phyloP scores from a whole-genome alignment of 2,888 invertebrate genomes.

The Caradrina kadenii region DNA sequence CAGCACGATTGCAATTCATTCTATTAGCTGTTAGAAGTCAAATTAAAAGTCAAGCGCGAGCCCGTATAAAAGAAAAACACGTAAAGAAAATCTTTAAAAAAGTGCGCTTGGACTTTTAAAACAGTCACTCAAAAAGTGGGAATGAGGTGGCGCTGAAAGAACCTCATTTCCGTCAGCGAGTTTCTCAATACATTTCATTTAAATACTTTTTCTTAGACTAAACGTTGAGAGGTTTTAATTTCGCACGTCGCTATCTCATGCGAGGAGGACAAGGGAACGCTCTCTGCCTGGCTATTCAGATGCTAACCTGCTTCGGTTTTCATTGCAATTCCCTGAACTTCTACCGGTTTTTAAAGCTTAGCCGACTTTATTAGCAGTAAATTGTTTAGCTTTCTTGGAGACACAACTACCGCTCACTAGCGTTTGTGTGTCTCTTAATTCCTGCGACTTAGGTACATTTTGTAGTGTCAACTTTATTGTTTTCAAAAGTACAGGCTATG shows the following conservation, averaged over 20 bases:
- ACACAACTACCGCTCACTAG: neutral
- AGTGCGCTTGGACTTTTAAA: conserved; percentile 78
- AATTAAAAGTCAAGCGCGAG: conserved; percentile 48
- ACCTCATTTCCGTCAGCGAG: conserved; percentile 87
- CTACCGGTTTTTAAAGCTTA: conserved; percentile 42
- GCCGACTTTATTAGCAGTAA: conserved; percentile 42
- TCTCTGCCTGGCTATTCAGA: conserved; percentile 68
- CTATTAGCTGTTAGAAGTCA: conserved; percentile 42
- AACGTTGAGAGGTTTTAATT: conserved; percentile 85
- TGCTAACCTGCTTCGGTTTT: conserved; percentile 60
- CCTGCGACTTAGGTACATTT: neutral
- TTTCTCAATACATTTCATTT: conserved; percentile 90
- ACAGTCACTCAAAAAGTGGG: conserved; percentile 82
- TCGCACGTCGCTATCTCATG: conserved; percentile 81
- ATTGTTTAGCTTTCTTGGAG: conserved; percentile 26
- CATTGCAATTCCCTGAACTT: conserved; percentile 47
- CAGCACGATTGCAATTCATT: conserved; percentile 16
- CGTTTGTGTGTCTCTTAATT: neutral
- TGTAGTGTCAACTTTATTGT: neutral
- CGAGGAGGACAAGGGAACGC: conserved; percentile 81
- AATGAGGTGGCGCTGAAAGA: conserved; percentile 84
- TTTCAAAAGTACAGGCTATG: neutral
- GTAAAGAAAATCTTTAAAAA: conserved; percentile 73
- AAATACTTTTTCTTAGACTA: conserved; percentile 83
- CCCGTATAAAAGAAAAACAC: conserved; percentile 54